phyloP scores from a whole-genome alignment of 2,797 vertebrate species.

The Xiphophorus birchmanni region DNA sequence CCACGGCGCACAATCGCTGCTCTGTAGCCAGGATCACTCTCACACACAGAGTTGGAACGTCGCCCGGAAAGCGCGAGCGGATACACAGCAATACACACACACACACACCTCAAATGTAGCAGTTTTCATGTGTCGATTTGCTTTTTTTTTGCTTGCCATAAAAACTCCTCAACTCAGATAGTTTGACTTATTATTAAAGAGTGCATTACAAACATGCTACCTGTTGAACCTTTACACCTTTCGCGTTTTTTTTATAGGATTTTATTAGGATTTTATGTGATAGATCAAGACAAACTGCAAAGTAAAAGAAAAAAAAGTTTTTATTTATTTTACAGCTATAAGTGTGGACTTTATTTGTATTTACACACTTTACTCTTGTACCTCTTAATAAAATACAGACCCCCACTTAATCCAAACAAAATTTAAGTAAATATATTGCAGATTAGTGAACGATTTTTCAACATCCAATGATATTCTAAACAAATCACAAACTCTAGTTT shows the following conservation, averaged over 20 bases:
- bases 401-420: neutral
- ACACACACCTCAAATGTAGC: neutral
- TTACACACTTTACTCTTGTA: neutral
- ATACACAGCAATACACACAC: neutral
- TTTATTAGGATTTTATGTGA: neutral
- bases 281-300: neutral
- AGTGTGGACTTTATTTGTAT: neutral
- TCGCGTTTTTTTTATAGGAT: neutral
- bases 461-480: neutral
- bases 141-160: too few species aligned
- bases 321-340: neutral
- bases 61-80: constrained; percentile 35
- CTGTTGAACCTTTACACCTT: neutral
- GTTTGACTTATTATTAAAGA: neutral
- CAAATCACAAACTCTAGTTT: neutral
- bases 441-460: neutral
- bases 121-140: neutral
- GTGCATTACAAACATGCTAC: neutral
- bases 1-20: constrained; percentile 68
- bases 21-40: constrained; percentile 63
- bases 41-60: constrained; percentile 35
- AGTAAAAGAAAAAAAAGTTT: neutral
- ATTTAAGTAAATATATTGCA: neutral
- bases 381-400: neutral
- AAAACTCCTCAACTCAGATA: neutral